A percentile compares a stretch with the other conserved stretches of the same genome.
Conservation (phyloP, 2,113 vertebrate species). For the Emberiza fucata region DNA sequence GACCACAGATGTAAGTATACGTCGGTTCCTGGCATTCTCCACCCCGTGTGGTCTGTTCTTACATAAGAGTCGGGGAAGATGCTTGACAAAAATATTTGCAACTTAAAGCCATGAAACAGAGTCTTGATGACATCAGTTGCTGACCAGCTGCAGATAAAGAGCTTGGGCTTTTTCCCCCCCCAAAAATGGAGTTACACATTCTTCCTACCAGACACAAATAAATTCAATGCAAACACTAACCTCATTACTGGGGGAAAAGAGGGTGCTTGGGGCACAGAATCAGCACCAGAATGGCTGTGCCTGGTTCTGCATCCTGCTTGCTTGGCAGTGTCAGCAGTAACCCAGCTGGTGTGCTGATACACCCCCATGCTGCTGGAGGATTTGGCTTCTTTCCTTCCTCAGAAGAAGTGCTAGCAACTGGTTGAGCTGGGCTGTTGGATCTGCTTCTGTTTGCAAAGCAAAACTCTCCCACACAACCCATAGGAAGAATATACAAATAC, state of each 20-base stretch:
- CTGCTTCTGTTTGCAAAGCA: neutral
- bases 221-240: accelerated
- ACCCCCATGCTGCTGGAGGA: neutral
- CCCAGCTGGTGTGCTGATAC: neutral
- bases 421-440: neutral
- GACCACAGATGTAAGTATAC: neutral
- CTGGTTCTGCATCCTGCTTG: neutral
- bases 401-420: neutral
- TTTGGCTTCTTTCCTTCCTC: neutral
- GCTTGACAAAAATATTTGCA: neutral
- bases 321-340: neutral
- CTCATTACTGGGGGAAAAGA: neutral
- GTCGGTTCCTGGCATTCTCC: accelerated
- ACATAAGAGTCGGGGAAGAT: neutral
- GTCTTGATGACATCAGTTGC: neutral
- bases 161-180: accelerated
- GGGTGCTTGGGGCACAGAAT: neutral
- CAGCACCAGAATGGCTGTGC: neutral
- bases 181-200: accelerated
- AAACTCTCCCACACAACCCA: neutral
- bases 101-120: neutral
- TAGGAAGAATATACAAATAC: neutral
- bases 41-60: accelerated
- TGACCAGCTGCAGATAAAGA: neutral
- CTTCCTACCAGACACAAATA: neutral